These are phyloP conservation scores for Euglossa dilemma DNA, from an alignment of 1,140 invertebrate species.

Conservation along the genomic window DNA sequence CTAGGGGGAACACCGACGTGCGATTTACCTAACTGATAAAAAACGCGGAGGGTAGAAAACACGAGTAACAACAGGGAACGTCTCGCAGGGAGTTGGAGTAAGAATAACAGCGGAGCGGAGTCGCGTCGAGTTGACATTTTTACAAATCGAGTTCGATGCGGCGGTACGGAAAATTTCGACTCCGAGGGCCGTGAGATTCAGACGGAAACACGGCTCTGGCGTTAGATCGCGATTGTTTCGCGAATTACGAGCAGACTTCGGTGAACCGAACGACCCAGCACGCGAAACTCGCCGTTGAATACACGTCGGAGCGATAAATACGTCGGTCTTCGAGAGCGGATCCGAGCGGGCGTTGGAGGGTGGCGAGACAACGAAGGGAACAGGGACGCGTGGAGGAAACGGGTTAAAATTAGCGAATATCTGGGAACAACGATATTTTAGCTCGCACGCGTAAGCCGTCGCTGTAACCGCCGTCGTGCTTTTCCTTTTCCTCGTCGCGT, in stretches of 20 bases:
- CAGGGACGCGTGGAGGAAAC: slow-evolving; percentile 8
- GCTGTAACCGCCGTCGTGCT: slow-evolving; percentile 1
- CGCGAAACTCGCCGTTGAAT: not conserved
- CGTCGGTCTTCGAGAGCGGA: not conserved
- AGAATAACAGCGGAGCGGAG: no score
- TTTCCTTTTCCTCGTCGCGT: slow-evolving; percentile 21
- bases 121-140: no score
- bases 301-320: not conserved
- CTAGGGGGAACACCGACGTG: no score
- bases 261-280: not conserved
- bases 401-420: slow-evolving; percentile 54
- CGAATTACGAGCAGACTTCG: not conserved
- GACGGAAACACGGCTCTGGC: not conserved
- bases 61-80: no score
- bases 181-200: not conserved
- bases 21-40: no score
- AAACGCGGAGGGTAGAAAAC: no score
- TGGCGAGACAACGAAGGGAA: not conserved
- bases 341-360: no score
- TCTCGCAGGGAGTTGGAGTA: no score
- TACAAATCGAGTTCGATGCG: no score
- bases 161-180: not conserved
- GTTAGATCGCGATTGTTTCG: not conserved
- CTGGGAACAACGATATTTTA: slow-evolving; percentile 42
- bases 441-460: not conserved